Percentiles rank a stretch among this genome's conserved stretches.
Evolutionary conservation across 1,140 invertebrate species (phyloP).

Genomic region (Tribolium madens): DNA sequence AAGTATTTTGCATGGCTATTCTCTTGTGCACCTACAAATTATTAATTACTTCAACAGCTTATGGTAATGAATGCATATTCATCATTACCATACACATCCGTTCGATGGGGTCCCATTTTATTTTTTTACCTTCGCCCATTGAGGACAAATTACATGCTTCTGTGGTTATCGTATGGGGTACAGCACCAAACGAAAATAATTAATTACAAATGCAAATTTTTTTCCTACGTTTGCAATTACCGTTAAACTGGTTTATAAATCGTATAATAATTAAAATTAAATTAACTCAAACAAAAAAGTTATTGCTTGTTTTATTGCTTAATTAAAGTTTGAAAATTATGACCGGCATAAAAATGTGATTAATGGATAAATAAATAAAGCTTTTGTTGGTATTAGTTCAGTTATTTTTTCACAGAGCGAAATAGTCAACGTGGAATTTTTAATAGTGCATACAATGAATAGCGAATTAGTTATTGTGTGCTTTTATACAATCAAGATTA

Average conservation of each 20-base stretch:
- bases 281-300: conserved; percentile 17
- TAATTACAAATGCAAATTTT: background rate
- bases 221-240: background rate
- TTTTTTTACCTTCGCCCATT: background rate
- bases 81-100: conserved; percentile 50
- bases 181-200: background rate
- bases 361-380: background rate
- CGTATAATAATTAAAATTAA: conserved; percentile 1
- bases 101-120: background rate
- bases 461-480: background rate
- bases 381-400: background rate
- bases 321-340: background rate
- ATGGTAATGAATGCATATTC: conserved; percentile 49
- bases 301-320: conserved; percentile 3
- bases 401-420: background rate
- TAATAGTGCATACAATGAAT: background rate
- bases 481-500: background rate
- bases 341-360: background rate
- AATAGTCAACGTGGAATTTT: background rate
- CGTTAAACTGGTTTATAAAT: background rate
- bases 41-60: conserved; percentile 51
- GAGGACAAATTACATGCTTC: background rate
- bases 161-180: background rate
- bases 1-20: background rate
- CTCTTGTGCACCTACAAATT: conserved; percentile 41